Evolutionary conservation across 2,888 invertebrate genomes (phyloP).

Genomic region (Calliopum simillimum): DNA sequence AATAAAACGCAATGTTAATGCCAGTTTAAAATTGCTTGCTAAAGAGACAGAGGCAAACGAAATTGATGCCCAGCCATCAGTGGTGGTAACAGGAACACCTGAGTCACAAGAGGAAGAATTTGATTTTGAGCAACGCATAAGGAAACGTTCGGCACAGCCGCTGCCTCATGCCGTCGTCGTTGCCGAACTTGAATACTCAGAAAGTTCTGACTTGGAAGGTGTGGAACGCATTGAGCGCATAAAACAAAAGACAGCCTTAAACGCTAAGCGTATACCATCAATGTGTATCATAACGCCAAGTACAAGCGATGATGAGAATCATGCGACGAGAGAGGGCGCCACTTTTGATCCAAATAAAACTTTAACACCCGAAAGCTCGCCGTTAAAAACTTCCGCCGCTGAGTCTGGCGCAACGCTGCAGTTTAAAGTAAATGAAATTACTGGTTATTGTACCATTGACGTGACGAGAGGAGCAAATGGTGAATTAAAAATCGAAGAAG

Average conservation of each 20-base stretch:
- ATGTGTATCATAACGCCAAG: conserved; percentile 93
- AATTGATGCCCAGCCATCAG: conserved; percentile 48
- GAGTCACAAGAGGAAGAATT: conserved; percentile 67
- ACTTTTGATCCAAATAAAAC: conserved; percentile 52
- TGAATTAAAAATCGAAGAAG: conserved; percentile 54
- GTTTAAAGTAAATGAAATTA: conserved; percentile 42
- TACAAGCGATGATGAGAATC: conserved; percentile 85
- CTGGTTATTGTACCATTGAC: conserved; percentile 46
- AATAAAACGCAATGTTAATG: conserved; percentile 65
- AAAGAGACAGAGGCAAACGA: conserved; percentile 70
- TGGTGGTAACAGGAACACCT: conserved; percentile 46
- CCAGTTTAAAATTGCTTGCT: conserved; percentile 69
- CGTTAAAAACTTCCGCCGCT: too few species aligned
- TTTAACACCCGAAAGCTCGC: neutral
- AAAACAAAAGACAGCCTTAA: conserved; percentile 86
- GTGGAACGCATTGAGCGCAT: conserved; percentile 88
- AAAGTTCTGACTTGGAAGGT: conserved; percentile 89
- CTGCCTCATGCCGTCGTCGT: conserved; percentile 52
- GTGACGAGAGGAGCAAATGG: conserved; percentile 5
- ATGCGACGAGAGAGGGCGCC: conserved; percentile 54
- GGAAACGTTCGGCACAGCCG: conserved; percentile 52
- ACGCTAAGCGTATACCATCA: conserved; percentile 88
- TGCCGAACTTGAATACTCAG: conserved; percentile 83
- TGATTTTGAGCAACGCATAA: conserved; percentile 49
- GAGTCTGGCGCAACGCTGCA: conserved; percentile 16